Evolutionary conservation across 2,113 vertebrate genomes (phyloP).

Genomic region (Xiphophorus couchianus): DNA sequence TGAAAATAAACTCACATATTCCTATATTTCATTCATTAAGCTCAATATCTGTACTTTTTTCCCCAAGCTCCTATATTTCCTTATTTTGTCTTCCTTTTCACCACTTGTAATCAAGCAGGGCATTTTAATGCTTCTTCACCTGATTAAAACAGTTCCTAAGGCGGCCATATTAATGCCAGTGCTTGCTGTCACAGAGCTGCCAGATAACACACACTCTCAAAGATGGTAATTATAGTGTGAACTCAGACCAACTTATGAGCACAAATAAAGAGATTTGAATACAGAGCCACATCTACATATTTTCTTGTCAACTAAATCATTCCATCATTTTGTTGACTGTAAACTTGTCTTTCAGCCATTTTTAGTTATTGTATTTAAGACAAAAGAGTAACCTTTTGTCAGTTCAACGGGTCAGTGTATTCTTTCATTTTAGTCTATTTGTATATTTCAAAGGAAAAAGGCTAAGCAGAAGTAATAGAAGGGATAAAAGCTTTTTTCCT

Average conservation of each 20-base stretch:
- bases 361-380: neutral
- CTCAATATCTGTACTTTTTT: too few species aligned
- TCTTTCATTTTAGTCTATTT: neutral
- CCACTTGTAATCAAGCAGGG: slow-evolving; percentile 43
- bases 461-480: neutral
- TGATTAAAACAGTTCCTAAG: slow-evolving; percentile 62
- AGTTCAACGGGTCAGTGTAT: neutral
- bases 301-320: neutral
- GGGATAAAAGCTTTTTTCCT: neutral
- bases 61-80: too few species aligned
- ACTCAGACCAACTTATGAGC: neutral
- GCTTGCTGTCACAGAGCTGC: slow-evolving; percentile 40
- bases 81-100: neutral
- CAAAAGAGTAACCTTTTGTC: neutral
- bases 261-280: neutral
- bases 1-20: too few species aligned
- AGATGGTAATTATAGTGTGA: slow-evolving; percentile 12
- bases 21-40: too few species aligned
- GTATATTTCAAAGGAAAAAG: neutral
- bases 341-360: neutral
- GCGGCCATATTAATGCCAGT: slow-evolving; percentile 46
- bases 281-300: neutral
- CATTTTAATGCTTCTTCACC: slow-evolving; percentile 48
- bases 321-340: neutral
- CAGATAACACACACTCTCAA: slow-evolving; percentile 13